A percentile compares a stretch with the other conserved stretches of the same genome.
phyloP scores from a whole-genome alignment of 2,888 invertebrate genomes.

The Adelphocoris suturalis region DNA sequence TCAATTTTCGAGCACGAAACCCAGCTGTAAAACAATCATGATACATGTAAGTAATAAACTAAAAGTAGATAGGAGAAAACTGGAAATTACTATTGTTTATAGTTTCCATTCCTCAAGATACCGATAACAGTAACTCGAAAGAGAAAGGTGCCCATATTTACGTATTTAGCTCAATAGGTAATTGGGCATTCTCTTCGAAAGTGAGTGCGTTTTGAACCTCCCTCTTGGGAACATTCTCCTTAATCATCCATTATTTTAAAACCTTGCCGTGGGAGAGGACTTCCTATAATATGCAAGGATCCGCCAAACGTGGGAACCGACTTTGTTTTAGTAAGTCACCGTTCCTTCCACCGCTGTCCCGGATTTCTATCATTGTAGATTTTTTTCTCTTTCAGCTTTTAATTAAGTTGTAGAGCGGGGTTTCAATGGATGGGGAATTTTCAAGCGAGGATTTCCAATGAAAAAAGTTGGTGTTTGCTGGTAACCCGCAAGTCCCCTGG shows the following conservation, averaged over 20 bases:
- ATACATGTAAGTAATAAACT: too few relatives aligned
- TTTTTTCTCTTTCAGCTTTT: conserved; percentile 32
- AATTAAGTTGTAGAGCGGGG: neutral
- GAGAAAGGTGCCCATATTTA: conserved; percentile 25
- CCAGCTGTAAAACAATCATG: too few relatives aligned
- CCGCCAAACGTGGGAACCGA: conserved; percentile 5
- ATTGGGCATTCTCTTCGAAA: conserved; percentile 21
- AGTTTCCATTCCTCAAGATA: neutral
- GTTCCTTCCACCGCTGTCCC: conserved; percentile 23
- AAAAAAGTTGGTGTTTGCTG: neutral
- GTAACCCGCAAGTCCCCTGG: neutral
- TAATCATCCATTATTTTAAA: conserved; percentile 34
- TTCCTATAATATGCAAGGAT: conserved; percentile 25
- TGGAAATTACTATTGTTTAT: too few relatives aligned
- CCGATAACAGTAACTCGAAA: neutral
- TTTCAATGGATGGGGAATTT: conserved; percentile 15
- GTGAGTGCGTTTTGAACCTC: conserved; percentile 8
- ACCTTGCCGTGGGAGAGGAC: conserved; percentile 24
- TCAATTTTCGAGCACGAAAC: too few relatives aligned
- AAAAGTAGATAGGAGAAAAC: too few relatives aligned
- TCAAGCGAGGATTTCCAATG: neutral
- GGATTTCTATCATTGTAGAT: conserved; percentile 15
- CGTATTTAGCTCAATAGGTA: conserved; percentile 26
- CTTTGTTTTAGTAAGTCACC: conserved; percentile 32
- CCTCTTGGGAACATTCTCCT: neutral